Evolutionary conservation across 2,888 invertebrate species (phyloP), one percentile per base, ranked within the genome.

Genomic region (Rhamnusium bicolor): DNA sequence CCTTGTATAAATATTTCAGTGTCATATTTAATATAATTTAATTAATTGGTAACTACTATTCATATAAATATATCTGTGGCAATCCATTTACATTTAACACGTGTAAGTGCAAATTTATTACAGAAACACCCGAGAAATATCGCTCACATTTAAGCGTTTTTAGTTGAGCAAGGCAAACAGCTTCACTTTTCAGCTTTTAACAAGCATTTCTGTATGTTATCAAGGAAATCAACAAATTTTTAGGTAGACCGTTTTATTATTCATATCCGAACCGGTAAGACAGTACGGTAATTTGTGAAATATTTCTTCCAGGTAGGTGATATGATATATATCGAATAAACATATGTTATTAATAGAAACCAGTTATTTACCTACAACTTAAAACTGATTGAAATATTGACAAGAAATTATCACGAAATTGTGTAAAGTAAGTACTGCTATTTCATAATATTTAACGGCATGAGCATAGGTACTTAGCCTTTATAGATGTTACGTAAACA

Each of bases 61-160:
- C 24, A 51, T 19, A 53, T 53, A 24, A 21, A 19, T 6, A 53
- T 27, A 56, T 32, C 58, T 32, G 32, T 58, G 19, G 32, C 32
- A 16, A 63, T 18, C 7, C 7, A 8, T 29, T 51, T 29, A 63
- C 49, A n/a, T 16, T 24, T n/a, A 24, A 14, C 51, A 49, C 63
- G 24, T 63, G 63, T 27, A 51, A 27, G 49, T 14, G 54, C 27
- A 54, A 54, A 54, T 54, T 47, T 63, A 49, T 49, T 63, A 27
- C 19, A 51, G 63, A 63, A 49, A 63, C 49, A 21, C 18, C 29
- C 60, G 60, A 60, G 60, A 61, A 47, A 47, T 47, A 63, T 63
- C 63, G 63, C 29, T 63, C 63, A 49, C 49, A 49, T 63, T 63
- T 46, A 16, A 47, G 8, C n/a, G 47, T 49, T 49, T 49, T 21